phyloP scores from a whole-genome alignment of 2,113 vertebrate genomes.

The Loxodonta africana region DNA sequence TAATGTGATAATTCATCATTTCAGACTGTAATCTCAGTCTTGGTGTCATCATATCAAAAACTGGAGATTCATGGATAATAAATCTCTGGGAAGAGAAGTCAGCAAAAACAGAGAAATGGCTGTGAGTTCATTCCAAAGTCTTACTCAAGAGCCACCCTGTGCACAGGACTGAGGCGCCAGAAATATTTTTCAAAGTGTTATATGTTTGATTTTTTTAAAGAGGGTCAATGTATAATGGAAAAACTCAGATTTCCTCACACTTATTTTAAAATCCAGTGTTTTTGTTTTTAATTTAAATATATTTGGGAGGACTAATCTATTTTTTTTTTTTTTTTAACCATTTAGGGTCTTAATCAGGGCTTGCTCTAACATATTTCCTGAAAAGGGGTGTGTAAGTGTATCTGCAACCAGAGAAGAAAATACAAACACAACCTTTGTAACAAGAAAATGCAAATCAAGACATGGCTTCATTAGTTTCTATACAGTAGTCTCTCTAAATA shows the following conservation, averaged over 20 bases:
- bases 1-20: conserved; percentile 52
- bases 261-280: not conserved
- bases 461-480: not conserved
- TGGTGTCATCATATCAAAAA: not conserved
- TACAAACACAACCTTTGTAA: not conserved
- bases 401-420: not conserved
- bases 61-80: conserved; percentile 13
- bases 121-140: not conserved
- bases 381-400: not conserved
- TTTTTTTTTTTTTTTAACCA: not conserved
- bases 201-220: conserved; percentile 6
- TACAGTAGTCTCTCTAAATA: not conserved
- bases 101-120: not conserved
- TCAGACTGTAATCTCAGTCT: conserved; percentile 3
- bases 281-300: not conserved
- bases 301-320: not conserved
- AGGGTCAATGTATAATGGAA: not conserved
- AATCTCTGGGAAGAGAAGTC: not conserved
- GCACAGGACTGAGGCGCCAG: not conserved
- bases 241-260: not conserved
- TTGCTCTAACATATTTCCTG: not conserved
- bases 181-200: not conserved
- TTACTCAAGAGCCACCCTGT: not conserved
- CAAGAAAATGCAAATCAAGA: not conserved
- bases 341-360: not conserved